Base-by-base conservation (phyloP, 2,888 invertebrate species). In the Allygus modestus region DNA sequence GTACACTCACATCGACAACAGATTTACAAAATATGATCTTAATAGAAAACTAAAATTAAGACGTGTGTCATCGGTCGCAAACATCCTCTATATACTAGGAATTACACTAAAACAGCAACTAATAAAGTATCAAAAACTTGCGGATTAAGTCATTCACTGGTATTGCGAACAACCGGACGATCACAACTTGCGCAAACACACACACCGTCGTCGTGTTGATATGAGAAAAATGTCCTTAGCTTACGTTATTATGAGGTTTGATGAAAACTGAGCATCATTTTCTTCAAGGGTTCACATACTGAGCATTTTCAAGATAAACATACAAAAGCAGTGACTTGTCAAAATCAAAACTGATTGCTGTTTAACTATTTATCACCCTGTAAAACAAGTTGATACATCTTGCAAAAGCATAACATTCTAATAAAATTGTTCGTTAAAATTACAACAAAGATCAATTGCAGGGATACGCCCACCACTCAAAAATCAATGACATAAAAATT, bases 101-200 rank as follows among this genome's bases (percentile, higher is more conserved):
- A 79, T 79, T 54, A 79, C 79, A 79, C 79, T 79, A 79, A 58
- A 79, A 79, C 79, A 79, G 79, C 79, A 79, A 79, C 79, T 79
- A 79, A 54, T 77, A 77, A 79, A 79, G 79, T 79, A 79, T 79
- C 79, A 79, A 79, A 79, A 79, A 79, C 33, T 73, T 65, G 65
- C 65, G 65, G 31, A 65, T 20, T 28, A 31, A 77, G 79, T 79
- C 58, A 17, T 51, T 79, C 79, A 79, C 79, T 79, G 79, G 79
- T 79, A 77, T 77, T 77, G 46, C 37, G 12, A 77, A 41, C 41
- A 75, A 77, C 51, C 46, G 43, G 17, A 28, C 43, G 26, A 77
- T 77, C 77, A 77, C 77, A 51, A 51, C 77, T 28, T 15, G 37
- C 73, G 73, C 37, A 41, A 73, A 65, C 65, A 28, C 37, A 73